Base-by-base conservation (phyloP, 2,113 vertebrate species). In the Elephas maximus region DNA sequence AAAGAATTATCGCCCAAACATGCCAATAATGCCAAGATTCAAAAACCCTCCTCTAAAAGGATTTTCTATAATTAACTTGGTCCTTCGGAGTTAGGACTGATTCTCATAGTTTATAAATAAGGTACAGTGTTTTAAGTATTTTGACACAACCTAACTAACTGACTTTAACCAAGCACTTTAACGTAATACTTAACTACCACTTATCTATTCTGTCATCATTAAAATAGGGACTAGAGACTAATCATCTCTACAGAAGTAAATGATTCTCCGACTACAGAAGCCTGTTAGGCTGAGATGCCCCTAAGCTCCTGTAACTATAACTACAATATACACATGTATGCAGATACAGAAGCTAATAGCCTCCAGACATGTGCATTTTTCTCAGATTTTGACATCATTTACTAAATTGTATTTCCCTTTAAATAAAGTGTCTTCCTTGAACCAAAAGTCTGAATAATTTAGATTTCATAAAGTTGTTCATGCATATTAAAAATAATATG, bases 331-430 rank as follows among this genome's bases (percentile, higher is more conserved):
- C 4, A 30, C 30, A 24, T 44, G 1, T 3, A 65, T 28, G 6
- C 53, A 28, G 7, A 48, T 18, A 69, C 44, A 37, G 2, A 30
- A 84, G 44, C 5, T 1, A 78, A 79, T 3, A 69, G 1, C 8
- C 8, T 3, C 23, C 10, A 77, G 23, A 0, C 1, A 33, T n/a
- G 10, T 69, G 14, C 0, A 18, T 8, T 37, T 67, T 88, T 48
- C 77, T 90, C 4, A 78, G 41, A 82, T 62, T 95, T 73, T 69
- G 10, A 79, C 90, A 82, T 86, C 11, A 93, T 65, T 69, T 74
- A 73, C 60, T 10, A 96, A 65, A 82, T 28, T 67, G 3, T 15
- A n/a, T 80, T 83, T 79, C 33, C 30, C 23, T 76, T 90, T 83
- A 6, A 63, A 63, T 86, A 67, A 3, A 74, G 14, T 90, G 1